Evolutionary conservation across 2,888 invertebrate species (phyloP), one percentile per base, ranked within the genome.

Genomic region (Heliconius erato): DNA sequence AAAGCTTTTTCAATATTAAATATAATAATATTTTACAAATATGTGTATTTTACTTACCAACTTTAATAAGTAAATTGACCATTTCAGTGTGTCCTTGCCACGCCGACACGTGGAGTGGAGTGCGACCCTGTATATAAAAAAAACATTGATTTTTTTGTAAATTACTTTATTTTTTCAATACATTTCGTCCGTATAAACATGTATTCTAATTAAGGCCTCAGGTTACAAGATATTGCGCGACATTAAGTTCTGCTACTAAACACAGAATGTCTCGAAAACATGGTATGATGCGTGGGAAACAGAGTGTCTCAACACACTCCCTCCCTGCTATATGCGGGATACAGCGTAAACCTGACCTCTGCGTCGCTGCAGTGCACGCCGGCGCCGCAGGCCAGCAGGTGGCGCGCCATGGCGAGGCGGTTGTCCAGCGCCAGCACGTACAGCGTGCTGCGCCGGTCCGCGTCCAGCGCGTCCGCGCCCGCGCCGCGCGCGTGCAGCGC

Each of bases 71-170:
- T 54, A 99, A 93, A 84, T 98, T 97, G 0, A 99, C 99, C 98
- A 99, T 98, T 85, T 99, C 98, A 0, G 97, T 97, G 90, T 99
- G 99, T 0, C 99, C 99, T 91, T 99, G 99, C 98, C 99, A 99
- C 19, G 98, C 97, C 5, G 98, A 98, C 2, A 99, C 99, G 91
- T 99, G 99, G 19, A 99, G 94, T 0, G 99, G 98, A 0, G 99
- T 98, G 65, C 99, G 97, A 32, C 98, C 99, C 97, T 97, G 90
- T 0, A 89, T 88, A 69, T 96, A 86, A 67, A 68, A n/a, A 9
- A 63, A 54, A 54, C 1, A 54, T 54, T 2, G 40, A 11, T 12
- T 11, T 12, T 54, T 16, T 5, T 1, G 5, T 19, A 54, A 54
- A 54, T 7, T 19, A 54, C 54, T 54, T 54, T 54, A 6, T 44